phyloP scores from a whole-genome alignment of 2,888 invertebrate species.

The Pycnomerus fuliginosus region DNA sequence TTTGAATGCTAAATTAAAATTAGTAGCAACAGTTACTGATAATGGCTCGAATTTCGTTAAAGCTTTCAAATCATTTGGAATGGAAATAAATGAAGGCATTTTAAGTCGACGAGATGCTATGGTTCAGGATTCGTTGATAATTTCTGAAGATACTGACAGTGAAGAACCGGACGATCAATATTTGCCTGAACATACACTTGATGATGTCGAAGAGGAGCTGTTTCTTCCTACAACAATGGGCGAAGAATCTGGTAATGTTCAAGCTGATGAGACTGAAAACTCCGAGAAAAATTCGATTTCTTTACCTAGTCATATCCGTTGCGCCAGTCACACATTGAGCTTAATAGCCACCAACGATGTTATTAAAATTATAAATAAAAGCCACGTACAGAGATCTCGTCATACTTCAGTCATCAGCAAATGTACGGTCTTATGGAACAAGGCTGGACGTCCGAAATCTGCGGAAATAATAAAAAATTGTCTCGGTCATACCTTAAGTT shows the following conservation, averaged over 20 bases:
- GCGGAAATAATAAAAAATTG: constrained; percentile 23
- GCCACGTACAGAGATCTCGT: constrained; percentile 11
- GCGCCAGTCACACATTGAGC: constrained; percentile 22
- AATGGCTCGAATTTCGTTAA: constrained; percentile 19
- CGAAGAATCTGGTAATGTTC: too few relatives aligned
- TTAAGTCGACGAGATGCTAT: too few relatives aligned
- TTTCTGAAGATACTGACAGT: too few relatives aligned
- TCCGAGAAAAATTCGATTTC: too few relatives aligned
- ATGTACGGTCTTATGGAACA: constrained; percentile 25
- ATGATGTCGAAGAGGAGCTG: too few relatives aligned
- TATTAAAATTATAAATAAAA: constrained; percentile 19
- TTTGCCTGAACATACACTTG: too few relatives aligned
- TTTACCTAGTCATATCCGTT: constrained; percentile 20
- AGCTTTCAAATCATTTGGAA: constrained; percentile 19
- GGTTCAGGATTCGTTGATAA: too few relatives aligned
- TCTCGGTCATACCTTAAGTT: constrained; percentile 24
- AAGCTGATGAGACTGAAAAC: too few relatives aligned
- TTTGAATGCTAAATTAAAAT: constrained; percentile 9
- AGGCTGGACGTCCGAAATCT: constrained; percentile 23
- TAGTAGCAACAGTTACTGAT: not conserved
- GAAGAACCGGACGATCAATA: too few relatives aligned
- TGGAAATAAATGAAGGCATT: constrained; percentile 1
- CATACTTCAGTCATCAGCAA: constrained; percentile 22
- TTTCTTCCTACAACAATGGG: too few relatives aligned
- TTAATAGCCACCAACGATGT: constrained; percentile 13